Conservation (phyloP, 2,888 invertebrate species). For the Oscheius myriophilus region DNA sequence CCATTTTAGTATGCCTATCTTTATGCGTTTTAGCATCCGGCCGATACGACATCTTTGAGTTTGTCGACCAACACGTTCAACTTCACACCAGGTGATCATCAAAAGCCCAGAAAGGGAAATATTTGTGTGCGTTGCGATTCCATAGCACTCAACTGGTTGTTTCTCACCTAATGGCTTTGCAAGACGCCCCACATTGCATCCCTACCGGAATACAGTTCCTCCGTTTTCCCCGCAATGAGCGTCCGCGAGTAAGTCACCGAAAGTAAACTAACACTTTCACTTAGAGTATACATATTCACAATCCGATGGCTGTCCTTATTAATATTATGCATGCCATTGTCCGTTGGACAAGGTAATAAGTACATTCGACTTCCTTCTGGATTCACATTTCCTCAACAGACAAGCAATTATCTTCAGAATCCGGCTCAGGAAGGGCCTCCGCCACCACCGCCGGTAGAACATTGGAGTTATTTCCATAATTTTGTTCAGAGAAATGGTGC, state of each 20-base stretch:
- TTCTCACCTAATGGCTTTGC: constrained; percentile 9
- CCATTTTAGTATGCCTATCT: too few species aligned
- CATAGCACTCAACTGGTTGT: constrained; percentile 19
- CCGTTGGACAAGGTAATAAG: constrained; percentile 14
- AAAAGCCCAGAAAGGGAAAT: background rate
- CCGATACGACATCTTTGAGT: too few species aligned
- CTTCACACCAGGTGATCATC: background rate
- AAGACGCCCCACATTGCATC: background rate
- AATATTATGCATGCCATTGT: background rate
- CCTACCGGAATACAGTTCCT: constrained; percentile 8
- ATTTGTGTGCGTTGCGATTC: background rate
- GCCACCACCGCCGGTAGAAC: too few species aligned
- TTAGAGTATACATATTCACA: background rate
- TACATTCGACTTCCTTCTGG: constrained; percentile 23
- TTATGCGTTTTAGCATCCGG: too few species aligned
- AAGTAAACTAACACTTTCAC: constrained; percentile 1
- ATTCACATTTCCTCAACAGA: constrained; percentile 12
- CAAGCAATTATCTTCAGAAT: background rate
- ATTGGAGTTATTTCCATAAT: background rate
- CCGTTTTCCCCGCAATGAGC: background rate
- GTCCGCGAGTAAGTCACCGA: background rate
- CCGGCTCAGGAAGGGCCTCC: background rate
- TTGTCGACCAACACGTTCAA: background rate
- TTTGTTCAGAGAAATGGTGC: background rate
- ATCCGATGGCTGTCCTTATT: background rate